Percentiles rank a stretch among this genome's conserved stretches.
These are phyloP conservation scores for Oscheius onirici DNA, from an alignment of 2,888 invertebrate genomes.

Conservation along the genomic window DNA sequence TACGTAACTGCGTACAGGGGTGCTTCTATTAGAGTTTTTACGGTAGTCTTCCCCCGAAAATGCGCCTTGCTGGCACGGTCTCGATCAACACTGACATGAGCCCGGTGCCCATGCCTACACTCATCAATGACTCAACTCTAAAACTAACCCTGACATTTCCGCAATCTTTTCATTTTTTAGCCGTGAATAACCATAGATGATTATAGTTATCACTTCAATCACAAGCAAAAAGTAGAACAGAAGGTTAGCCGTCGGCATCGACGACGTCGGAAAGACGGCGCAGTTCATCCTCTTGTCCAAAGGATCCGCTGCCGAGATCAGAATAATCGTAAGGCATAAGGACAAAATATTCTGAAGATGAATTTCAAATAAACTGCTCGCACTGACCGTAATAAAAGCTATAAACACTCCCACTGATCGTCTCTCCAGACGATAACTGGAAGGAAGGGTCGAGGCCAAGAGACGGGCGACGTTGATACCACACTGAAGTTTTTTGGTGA, in stretches of 20 bases:
- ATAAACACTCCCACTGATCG: neutral
- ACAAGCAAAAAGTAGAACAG: neutral
- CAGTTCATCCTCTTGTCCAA: neutral
- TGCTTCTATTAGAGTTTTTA: too few species aligned
- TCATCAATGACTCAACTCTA: too few species aligned
- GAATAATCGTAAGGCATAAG: neutral
- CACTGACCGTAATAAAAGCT: neutral
- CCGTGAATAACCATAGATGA: neutral
- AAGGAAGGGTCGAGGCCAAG: neutral
- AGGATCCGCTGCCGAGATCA: neutral
- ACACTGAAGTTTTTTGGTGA: neutral
- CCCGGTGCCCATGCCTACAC: too few species aligned
- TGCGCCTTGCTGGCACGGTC: too few species aligned
- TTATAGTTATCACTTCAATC: neutral
- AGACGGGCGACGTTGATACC: conserved; percentile 2
- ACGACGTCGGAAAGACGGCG: neutral
- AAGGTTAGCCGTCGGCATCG: neutral
- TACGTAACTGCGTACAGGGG: too few species aligned
- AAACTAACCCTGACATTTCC: neutral
- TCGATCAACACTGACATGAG: too few species aligned
- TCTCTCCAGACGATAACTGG: neutral
- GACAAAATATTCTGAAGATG: neutral
- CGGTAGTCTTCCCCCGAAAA: too few species aligned
- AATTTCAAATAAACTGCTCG: neutral
- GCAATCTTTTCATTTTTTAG: neutral